Evolutionary conservation across 2,888 invertebrate species (phyloP).

Genomic region (Antheraea assamensis): DNA sequence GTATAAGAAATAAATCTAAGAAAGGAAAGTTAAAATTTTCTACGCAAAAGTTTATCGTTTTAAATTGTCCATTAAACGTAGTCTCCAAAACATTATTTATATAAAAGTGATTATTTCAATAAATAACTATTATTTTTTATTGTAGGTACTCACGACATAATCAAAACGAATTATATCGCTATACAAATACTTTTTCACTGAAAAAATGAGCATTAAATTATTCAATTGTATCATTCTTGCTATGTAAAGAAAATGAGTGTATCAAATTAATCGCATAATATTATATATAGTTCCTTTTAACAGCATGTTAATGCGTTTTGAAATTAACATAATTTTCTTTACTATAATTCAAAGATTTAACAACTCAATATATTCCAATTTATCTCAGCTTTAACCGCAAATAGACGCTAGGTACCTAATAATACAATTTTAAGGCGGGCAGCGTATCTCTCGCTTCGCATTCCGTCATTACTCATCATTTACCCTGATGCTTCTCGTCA

Average conservation of each 20-base stretch:
- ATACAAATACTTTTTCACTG: neutral
- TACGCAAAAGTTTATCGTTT: neutral
- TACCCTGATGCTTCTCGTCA: conserved; percentile 70
- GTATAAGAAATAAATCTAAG: neutral
- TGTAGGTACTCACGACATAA: neutral
- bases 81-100: neutral
- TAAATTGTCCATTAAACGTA: neutral
- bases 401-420: conserved; percentile 13
- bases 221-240: neutral
- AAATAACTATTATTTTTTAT: no score
- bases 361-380: conserved; percentile 8
- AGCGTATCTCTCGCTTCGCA: conserved; percentile 11
- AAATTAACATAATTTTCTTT: conserved; percentile 25
- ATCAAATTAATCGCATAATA: neutral
- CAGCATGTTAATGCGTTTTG: neutral
- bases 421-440: conserved; percentile 12
- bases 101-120: neutral
- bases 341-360: neutral
- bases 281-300: neutral
- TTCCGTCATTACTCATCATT: conserved; percentile 73
- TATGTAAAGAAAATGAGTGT: neutral
- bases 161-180: neutral
- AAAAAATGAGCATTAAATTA: neutral
- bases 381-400: conserved; percentile 6
- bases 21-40: neutral